phyloP scores from a whole-genome alignment of 2,888 invertebrate genomes.

The Mayetiola destructor region DNA sequence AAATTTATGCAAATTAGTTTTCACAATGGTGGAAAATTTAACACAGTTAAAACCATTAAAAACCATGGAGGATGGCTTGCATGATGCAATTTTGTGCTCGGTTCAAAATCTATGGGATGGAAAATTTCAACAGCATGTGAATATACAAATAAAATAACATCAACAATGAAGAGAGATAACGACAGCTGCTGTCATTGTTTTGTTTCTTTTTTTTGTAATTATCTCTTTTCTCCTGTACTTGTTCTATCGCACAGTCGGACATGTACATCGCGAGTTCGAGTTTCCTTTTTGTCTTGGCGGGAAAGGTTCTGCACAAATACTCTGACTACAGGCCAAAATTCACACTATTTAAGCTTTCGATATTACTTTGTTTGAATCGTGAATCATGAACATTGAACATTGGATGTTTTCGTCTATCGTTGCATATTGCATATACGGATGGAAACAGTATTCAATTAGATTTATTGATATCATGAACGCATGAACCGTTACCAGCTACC shows the following conservation, averaged over 20 bases:
- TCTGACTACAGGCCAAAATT: constrained; percentile 5
- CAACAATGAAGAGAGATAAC: constrained; percentile 13
- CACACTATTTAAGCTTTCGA: constrained; percentile 5
- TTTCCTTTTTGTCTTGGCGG: background rate
- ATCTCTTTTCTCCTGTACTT: background rate
- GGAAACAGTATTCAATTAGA: constrained; percentile 2
- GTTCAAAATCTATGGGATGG: background rate
- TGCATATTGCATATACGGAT: too few species aligned
- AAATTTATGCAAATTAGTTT: constrained; percentile 5
- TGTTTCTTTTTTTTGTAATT: background rate
- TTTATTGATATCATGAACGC: constrained; percentile 4
- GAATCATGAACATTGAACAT: too few species aligned
- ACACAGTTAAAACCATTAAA: too few species aligned
- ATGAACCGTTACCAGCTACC: too few species aligned
- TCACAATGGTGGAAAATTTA: too few species aligned
- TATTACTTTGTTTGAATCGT: too few species aligned
- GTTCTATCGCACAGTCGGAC: background rate
- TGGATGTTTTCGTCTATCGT: too few species aligned
- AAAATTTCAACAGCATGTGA: background rate
- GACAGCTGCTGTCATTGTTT: constrained; percentile 11
- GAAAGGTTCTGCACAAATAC: constrained; percentile 3
- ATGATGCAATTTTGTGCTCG: constrained; percentile 10
- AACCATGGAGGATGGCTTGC: background rate
- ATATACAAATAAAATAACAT: too few species aligned
- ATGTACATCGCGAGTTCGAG: background rate